Evolutionary conservation across 23 tunicate genomes (phyloP).

Genomic region (Clavelina lepadiformis): DNA sequence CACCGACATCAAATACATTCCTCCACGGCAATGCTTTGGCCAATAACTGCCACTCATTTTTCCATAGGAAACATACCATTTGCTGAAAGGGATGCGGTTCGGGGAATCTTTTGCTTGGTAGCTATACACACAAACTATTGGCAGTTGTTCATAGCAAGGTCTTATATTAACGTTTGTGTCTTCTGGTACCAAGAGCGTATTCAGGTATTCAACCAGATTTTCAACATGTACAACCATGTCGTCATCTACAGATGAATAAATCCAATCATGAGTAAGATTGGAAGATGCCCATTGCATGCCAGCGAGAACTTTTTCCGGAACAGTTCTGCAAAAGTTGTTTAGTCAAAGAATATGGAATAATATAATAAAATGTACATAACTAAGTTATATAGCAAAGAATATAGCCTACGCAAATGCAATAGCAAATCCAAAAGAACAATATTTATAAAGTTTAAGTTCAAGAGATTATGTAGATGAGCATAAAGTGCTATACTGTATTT

Average conservation of each 20-base stretch:
- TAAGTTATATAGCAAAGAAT: too few relatives aligned
- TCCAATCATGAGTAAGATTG: slow-evolving; percentile 5
- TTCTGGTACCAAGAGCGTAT: neutral
- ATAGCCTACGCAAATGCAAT: too few relatives aligned
- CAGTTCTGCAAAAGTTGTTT: too few relatives aligned
- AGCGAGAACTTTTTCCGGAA: slow-evolving; percentile 52
- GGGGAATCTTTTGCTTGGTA: slow-evolving; percentile 34
- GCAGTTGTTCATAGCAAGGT: slow-evolving; percentile 37
- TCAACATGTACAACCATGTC: slow-evolving; percentile 45
- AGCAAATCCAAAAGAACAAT: too few relatives aligned
- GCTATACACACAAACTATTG: slow-evolving; percentile 52
- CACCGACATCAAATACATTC: slow-evolving; percentile 36
- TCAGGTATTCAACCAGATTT: slow-evolving; percentile 41
- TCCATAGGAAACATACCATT: slow-evolving; percentile 52
- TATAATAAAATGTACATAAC: too few relatives aligned
- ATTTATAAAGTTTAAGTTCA: too few relatives aligned
- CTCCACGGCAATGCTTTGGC: slow-evolving; percentile 69
- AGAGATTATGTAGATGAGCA: too few relatives aligned
- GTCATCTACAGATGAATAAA: slow-evolving; percentile 63
- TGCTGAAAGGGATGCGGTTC: slow-evolving; percentile 7
- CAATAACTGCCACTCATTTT: slow-evolving; percentile 27
- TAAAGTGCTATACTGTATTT: too few relatives aligned
- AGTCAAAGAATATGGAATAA: too few relatives aligned
- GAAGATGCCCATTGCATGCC: slow-evolving; percentile 76
- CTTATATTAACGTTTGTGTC: neutral